Conservation (phyloP, 2,888 invertebrate genomes). For the Lycaena phlaeas region DNA sequence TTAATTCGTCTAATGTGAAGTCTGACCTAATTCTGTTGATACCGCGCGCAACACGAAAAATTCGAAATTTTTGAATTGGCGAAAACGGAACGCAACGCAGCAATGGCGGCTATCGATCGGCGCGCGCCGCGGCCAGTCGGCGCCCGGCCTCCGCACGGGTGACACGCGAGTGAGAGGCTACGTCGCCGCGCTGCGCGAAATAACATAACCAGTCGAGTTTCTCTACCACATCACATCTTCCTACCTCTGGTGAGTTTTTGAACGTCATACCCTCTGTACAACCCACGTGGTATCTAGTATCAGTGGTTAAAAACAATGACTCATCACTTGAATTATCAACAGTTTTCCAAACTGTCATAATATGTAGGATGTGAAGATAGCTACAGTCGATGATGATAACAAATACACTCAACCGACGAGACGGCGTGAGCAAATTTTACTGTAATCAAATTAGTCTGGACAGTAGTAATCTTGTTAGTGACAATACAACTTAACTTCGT, state of each 20-base stretch:
- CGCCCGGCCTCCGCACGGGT: conserved; percentile 50
- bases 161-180: conserved; percentile 32
- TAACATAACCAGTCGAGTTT: conserved; percentile 21
- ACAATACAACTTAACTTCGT: background rate
- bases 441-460: background rate
- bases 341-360: conserved; percentile 16
- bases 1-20: conserved; percentile 1
- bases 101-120: conserved; percentile 61
- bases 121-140: conserved; percentile 60
- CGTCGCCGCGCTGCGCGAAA: conserved; percentile 22
- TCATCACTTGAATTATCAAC: conserved; percentile 17
- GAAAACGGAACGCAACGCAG: conserved; percentile 56
- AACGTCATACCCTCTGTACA: background rate
- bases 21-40: conserved; percentile 12
- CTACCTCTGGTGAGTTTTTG: conserved; percentile 20
- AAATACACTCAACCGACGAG: background rate
- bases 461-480: background rate
- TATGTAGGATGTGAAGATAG: conserved; percentile 14
- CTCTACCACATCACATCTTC: conserved; percentile 16
- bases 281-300: background rate
- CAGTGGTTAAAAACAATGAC: conserved; percentile 9
- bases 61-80: conserved; percentile 27
- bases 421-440: background rate
- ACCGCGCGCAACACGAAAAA: conserved; percentile 22
- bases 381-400: conserved; percentile 9